Evolutionary conservation across 2,888 invertebrate species (phyloP), one percentile per base, ranked within the genome.

Genomic region (Camponotus fellah): DNA sequence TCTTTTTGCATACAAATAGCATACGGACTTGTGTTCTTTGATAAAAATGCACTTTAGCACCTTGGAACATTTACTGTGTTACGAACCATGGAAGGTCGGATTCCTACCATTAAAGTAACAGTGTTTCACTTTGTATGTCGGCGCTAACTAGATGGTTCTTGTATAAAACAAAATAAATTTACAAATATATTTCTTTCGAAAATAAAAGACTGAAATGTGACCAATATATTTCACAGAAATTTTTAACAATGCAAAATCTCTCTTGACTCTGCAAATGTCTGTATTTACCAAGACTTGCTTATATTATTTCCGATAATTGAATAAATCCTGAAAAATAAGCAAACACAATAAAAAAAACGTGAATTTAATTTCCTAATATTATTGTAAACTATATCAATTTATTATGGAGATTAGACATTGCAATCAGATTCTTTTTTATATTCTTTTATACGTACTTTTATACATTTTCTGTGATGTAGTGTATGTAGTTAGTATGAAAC

Each of bases 121-220:
- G 1, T 68, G 56, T 68, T 68, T 76, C 53, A 66, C 66, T 76
- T 12, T 32, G 68, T 26, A 68, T n/a, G 56, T 53, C 53, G 49
- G 49, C 37, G 26, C 12, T 53, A 77, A 69, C 2, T 68, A 53
- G 40, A 77, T 37, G 26, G n/a, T 40, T 32, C 14, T 77, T 56
- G 56, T 6, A 40, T 77, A 68, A 56, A 77, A 77, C 56, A 17
- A 77, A 56, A 77, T 2, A 26, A 68, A 56, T 68, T 66, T n/a
- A 43, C 12, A 14, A 56, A 14, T 40, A 66, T 17, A 12, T 21
- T 14, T 34, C 34, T 76, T n/a, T 76, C 12, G 17, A 40, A 76
- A 76, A 76, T 76, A 53, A 6, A 4, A 17, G 12, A 34, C 14
- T 62, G 3, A 46, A 66, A 65, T 26, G 64, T 17, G 12, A 8